phyloP scores from a whole-genome alignment of 2,888 invertebrate genomes.

The Micropterix aruncella region DNA sequence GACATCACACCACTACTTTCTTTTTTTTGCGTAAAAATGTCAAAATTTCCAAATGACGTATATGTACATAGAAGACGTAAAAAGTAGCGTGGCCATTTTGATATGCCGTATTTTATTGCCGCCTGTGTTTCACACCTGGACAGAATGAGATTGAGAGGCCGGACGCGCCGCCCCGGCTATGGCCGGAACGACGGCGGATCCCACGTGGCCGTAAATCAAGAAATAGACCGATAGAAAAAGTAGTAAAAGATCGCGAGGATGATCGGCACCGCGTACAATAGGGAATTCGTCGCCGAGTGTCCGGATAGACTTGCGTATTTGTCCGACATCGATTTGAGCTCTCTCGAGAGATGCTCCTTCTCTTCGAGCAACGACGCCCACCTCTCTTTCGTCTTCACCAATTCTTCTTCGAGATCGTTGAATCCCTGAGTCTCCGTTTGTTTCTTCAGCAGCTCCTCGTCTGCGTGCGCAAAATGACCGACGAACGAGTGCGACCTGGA shows the following conservation, averaged over 20 bases:
- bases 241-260: conserved; percentile 43
- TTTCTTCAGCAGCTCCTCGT: not conserved
- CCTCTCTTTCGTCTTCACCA: conserved; percentile 57
- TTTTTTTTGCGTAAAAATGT: too few relatives aligned
- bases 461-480: not conserved
- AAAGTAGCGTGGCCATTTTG: not conserved
- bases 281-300: conserved; percentile 36
- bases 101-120: not conserved
- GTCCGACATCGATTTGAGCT: conserved; percentile 42
- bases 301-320: conserved; percentile 25
- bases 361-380: conserved; percentile 52
- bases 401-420: conserved; percentile 55
- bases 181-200: conserved; percentile 33
- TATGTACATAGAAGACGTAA: not conserved
- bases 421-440: conserved; percentile 35
- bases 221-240: conserved; percentile 41
- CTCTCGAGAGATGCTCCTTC: conserved; percentile 42
- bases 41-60: too few relatives aligned
- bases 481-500: not conserved
- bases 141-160: too few relatives aligned
- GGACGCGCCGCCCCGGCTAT: too few relatives aligned
- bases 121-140: not conserved
- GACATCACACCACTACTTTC: too few relatives aligned
- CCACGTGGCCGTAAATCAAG: conserved; percentile 48
- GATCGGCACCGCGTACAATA: conserved; percentile 43